Base-by-base conservation (phyloP, 2,888 invertebrate species). In the Anaspis maculata region DNA sequence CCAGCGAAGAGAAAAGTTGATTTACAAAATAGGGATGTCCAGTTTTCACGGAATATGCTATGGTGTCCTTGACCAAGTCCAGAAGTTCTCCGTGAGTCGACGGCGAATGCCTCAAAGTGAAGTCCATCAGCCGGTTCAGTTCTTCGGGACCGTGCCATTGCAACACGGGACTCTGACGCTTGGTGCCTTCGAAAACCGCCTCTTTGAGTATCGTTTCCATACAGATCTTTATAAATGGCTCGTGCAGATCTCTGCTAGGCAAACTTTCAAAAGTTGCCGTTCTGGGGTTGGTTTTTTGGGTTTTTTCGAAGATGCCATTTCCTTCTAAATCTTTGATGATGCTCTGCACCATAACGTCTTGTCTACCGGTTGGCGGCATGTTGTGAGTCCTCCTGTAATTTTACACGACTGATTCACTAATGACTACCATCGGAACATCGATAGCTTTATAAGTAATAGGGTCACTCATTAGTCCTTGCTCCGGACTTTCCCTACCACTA, bases 11-110 rank as follows among this genome's bases (percentile, higher is more conserved):
- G 62, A 83, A 91, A 9, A 91, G 67, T 60, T 91, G 90, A 63
- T 91, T 91, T 15, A 88, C 81, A 61, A 91, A 91, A 59, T 83
- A 85, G 0, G 89, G 90, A 61, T 90, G 88, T 1, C 84, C 88
- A 1, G 89, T 89, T 66, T 90, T 91, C 1, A 91, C 90, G 25
- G 90, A 90, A 68, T 84, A 87, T 16, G 79, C 74, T 50, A 90
- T 79, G 26, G 85, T 79, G 51, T 82, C 76, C 40, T 75, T 73
- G 38, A 87, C 68, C 6, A 83, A 62, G 16, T 73, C 66, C 28
- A 85, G 54, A 1, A 91, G 68, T 35, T 76, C 73, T 9, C 82
- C 79, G 45, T 87, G 82, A 2, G 73, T 70, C 21, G 74, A 70
- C 3, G 78, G 74, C 4, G 70, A 64, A 6, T 72, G 64, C 13